Conservation (phyloP, 2,888 invertebrate genomes). For the Serrognathus titanus region DNA sequence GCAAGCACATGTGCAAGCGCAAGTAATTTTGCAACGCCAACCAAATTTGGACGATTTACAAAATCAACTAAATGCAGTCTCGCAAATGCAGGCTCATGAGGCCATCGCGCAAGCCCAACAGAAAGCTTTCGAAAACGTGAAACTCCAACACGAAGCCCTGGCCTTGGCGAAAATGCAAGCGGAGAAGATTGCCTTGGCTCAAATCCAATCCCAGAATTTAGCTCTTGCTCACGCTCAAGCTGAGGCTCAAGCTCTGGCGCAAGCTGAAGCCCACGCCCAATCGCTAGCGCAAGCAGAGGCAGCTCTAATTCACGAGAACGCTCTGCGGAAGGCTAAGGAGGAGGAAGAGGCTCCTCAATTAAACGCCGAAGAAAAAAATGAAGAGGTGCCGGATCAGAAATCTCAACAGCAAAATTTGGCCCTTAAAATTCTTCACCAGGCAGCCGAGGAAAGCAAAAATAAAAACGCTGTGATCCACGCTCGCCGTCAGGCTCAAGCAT, state of each 20-base stretch:
- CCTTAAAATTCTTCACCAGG: background rate
- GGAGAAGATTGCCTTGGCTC: conserved; percentile 26
- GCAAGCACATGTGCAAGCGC: conserved; percentile 5
- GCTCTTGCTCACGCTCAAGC: conserved; percentile 12
- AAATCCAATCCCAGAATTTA: conserved; percentile 33
- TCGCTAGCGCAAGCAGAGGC: background rate
- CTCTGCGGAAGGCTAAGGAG: background rate
- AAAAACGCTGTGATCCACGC: conserved; percentile 1
- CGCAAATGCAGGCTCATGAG: conserved; percentile 33
- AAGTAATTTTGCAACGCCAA: conserved; percentile 3
- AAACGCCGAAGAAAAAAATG: no score
- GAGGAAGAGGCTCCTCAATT: background rate
- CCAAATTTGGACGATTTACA: conserved; percentile 32
- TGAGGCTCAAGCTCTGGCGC: conserved; percentile 13
- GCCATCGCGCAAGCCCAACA: conserved; percentile 36
- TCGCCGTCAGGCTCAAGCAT: conserved; percentile 10
- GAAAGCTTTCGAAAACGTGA: conserved; percentile 37
- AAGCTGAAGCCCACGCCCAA: background rate
- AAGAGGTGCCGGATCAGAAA: no score
- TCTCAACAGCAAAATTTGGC: no score
- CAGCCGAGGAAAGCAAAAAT: background rate
- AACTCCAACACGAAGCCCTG: conserved; percentile 26
- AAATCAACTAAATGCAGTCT: conserved; percentile 37
- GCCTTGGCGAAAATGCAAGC: conserved; percentile 37
- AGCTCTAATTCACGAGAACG: background rate